Evolutionary conservation across 2,888 invertebrate species (phyloP).

Genomic region (Ophion slaviceki): DNA sequence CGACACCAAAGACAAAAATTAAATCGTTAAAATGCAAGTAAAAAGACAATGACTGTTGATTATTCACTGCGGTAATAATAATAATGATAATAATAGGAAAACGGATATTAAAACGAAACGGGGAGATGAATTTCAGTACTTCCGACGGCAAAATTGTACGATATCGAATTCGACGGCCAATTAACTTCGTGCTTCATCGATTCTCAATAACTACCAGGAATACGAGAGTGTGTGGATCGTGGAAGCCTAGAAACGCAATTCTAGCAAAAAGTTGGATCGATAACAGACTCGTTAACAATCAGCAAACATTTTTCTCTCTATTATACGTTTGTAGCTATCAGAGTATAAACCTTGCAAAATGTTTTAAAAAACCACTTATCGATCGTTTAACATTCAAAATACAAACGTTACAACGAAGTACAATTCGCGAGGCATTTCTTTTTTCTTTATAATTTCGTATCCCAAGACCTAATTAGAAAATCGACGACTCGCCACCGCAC

Average conservation of each 20-base stretch:
- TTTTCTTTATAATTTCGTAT: no score
- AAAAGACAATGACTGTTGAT: no score
- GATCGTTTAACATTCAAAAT: no score
- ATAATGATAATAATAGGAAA: no score
- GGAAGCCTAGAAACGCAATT: neutral
- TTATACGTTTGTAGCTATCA: slow-evolving; percentile 47
- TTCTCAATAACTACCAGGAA: slow-evolving; percentile 34
- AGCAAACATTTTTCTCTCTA: slow-evolving; percentile 56
- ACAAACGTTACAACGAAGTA: no score
- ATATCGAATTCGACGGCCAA: slow-evolving; percentile 34
- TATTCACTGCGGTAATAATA: no score
- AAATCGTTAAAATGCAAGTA: no score
- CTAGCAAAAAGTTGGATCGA: neutral
- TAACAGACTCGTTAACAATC: neutral
- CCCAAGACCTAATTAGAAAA: no score
- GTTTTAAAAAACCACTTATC: neutral
- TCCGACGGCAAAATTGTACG: slow-evolving; percentile 16
- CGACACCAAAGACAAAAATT: no score
- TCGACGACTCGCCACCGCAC: no score
- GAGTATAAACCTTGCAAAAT: slow-evolving; percentile 29
- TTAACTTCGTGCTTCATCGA: slow-evolving; percentile 53
- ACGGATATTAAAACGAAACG: neutral
- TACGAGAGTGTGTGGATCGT: slow-evolving; percentile 1
- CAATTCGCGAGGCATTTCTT: no score
- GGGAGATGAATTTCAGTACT: slow-evolving; percentile 28